phyloP scores from a whole-genome alignment of 2,888 invertebrate genomes.

The Heliconius aoede region DNA sequence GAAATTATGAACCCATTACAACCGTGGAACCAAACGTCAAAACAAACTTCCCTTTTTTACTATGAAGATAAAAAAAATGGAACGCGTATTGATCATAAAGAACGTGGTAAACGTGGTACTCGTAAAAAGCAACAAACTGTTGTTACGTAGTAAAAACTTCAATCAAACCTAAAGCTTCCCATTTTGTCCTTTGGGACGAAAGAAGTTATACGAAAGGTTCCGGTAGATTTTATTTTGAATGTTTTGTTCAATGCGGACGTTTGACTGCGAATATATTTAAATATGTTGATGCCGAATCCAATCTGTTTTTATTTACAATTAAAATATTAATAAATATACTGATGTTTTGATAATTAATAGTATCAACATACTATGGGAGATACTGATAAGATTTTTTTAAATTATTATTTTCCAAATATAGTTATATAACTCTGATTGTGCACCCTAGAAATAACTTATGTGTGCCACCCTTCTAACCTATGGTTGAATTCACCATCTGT shows the following conservation, averaged over 20 bases:
- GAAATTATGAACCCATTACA: no score
- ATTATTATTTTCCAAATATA: background rate
- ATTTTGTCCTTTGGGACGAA: conserved; percentile 57
- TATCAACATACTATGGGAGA: background rate
- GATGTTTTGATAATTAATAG: background rate
- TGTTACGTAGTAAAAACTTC: conserved; percentile 57
- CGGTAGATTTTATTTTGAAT: conserved; percentile 61
- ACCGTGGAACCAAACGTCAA: no score
- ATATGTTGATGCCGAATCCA: conserved; percentile 57
- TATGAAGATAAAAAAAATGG: no score
- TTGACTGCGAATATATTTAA: conserved; percentile 68
- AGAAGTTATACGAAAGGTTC: conserved; percentile 61
- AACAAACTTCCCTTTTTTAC: no score
- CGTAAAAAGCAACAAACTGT: conserved; percentile 53
- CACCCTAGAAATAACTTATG: no score
- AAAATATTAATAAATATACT: background rate
- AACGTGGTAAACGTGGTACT: background rate
- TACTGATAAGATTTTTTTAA: background rate
- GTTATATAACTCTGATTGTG: no score
- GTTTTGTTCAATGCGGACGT: conserved; percentile 56
- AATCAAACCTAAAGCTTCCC: conserved; percentile 62
- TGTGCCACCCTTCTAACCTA: no score
- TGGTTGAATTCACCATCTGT: no score
- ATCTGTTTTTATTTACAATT: conserved; percentile 30
- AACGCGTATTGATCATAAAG: no score